Conservation (phyloP, 2,888 invertebrate species). For the Geotrupes spiniger region DNA sequence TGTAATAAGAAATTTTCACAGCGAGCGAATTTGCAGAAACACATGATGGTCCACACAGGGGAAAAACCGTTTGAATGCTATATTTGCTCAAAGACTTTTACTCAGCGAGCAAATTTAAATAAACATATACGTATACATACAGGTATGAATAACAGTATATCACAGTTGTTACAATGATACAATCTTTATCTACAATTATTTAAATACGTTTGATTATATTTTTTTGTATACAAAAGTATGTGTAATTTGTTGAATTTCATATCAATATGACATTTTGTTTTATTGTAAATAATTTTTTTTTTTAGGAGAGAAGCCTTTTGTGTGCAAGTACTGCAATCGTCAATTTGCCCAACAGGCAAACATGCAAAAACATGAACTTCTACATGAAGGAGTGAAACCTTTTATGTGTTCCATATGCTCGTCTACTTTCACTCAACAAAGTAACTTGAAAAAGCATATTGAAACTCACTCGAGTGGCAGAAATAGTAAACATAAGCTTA, state of each 20-base stretch:
- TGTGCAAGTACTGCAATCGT: conserved; percentile 26
- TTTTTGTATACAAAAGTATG: too few relatives aligned
- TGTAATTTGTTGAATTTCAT: too few relatives aligned
- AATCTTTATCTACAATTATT: too few relatives aligned
- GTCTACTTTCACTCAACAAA: conserved; percentile 27
- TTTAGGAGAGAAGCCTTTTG: conserved; percentile 30
- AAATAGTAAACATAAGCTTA: too few relatives aligned
- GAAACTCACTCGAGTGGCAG: conserved; percentile 23
- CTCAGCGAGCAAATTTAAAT: conserved; percentile 31
- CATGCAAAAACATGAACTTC: conserved; percentile 27
- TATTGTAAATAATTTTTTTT: conserved; percentile 10
- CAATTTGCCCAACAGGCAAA: conserved; percentile 29
- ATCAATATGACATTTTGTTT: background rate
- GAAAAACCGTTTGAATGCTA: conserved; percentile 31
- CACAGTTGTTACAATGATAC: too few relatives aligned
- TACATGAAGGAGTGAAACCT: conserved; percentile 28
- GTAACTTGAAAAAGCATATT: conserved; percentile 27
- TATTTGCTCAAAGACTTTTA: conserved; percentile 27
- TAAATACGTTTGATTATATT: too few relatives aligned
- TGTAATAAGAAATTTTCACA: conserved; percentile 32
- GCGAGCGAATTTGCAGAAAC: conserved; percentile 33
- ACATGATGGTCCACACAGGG: conserved; percentile 29
- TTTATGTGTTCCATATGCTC: conserved; percentile 25
- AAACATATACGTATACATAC: conserved; percentile 31
- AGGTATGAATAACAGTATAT: too few relatives aligned